Conservation (phyloP, 2,888 invertebrate genomes). For the Perdita meconis region DNA sequence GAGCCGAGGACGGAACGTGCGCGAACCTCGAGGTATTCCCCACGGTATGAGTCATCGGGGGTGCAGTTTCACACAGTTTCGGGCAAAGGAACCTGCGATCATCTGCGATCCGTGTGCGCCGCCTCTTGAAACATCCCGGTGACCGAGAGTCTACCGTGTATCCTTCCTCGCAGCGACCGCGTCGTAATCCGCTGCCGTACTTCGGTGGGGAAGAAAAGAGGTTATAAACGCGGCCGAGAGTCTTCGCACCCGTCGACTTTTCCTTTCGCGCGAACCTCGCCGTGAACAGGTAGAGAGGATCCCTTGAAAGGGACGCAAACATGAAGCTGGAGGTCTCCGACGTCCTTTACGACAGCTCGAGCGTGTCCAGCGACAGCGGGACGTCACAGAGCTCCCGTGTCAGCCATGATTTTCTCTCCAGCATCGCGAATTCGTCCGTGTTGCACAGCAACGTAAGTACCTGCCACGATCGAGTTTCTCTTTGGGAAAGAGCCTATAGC, state of each 20-base stretch:
- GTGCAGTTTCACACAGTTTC: constrained; percentile 79
- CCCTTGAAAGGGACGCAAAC: constrained; percentile 56
- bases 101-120: constrained; percentile 62
- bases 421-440: constrained; percentile 75
- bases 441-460: constrained; percentile 79
- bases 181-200: too few species aligned
- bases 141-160: constrained; percentile 14
- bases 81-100: constrained; percentile 69
- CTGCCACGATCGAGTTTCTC: too few species aligned
- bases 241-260: constrained; percentile 14
- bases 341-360: constrained; percentile 87
- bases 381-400: constrained; percentile 86
- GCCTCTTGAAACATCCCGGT: constrained; percentile 53
- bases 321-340: constrained; percentile 88
- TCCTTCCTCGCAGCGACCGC: not conserved
- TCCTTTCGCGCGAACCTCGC: constrained; percentile 26
- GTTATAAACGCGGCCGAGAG: constrained; percentile 42
- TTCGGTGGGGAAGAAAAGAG: too few species aligned
- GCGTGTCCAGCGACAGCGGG: constrained; percentile 87
- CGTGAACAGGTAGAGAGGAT: constrained; percentile 3
- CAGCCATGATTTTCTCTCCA: constrained; percentile 83
- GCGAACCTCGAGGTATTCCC: constrained; percentile 81
- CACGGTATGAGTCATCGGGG: constrained; percentile 81
- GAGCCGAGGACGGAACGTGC: constrained; percentile 65
- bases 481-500: too few species aligned